phyloP scores from a whole-genome alignment of 2,888 invertebrate species.

The Campopleginae sp. region DNA sequence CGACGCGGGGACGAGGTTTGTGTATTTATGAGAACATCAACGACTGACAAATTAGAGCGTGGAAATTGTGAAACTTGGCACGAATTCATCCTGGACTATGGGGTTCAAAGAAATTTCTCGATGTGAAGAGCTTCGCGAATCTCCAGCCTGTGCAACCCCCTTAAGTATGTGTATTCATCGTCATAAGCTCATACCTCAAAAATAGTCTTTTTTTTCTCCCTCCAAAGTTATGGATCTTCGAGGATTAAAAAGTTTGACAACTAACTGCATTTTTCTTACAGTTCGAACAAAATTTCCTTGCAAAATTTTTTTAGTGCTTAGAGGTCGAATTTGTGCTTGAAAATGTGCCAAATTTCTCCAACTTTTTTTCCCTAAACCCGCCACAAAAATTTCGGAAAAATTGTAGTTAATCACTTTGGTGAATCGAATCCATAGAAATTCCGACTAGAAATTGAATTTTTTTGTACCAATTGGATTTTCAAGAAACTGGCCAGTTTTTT shows the following conservation, averaged over 20 bases:
- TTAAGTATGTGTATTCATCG: not conserved
- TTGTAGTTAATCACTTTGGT: not conserved
- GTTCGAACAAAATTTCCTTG: not conserved
- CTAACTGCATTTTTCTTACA: not conserved
- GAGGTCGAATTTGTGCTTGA: too few relatives aligned
- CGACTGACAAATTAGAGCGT: slow-evolving; percentile 46
- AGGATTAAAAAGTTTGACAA: not conserved
- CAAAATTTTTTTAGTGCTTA: too few relatives aligned
- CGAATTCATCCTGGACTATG: slow-evolving; percentile 21
- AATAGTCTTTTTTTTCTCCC: not conserved
- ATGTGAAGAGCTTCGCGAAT: not conserved
- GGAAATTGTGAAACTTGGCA: slow-evolving; percentile 51
- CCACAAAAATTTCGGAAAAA: not conserved
- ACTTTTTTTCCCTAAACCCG: not conserved
- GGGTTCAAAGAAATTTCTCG: slow-evolving; percentile 11
- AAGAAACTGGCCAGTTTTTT: too few relatives aligned
- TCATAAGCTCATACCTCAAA: not conserved
- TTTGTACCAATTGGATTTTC: too few relatives aligned
- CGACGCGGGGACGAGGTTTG: not conserved
- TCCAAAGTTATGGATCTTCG: not conserved
- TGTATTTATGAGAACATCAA: slow-evolving; percentile 28
- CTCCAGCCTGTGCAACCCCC: not conserved
- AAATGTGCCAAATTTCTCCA: not conserved
- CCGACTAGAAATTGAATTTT: too few relatives aligned
- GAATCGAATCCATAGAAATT: too few relatives aligned